These are phyloP conservation scores for Theonella swinhoei DNA, from an alignment of 37 sponge, comb jelly and placozoan genomes.

Conservation along the genomic window DNA sequence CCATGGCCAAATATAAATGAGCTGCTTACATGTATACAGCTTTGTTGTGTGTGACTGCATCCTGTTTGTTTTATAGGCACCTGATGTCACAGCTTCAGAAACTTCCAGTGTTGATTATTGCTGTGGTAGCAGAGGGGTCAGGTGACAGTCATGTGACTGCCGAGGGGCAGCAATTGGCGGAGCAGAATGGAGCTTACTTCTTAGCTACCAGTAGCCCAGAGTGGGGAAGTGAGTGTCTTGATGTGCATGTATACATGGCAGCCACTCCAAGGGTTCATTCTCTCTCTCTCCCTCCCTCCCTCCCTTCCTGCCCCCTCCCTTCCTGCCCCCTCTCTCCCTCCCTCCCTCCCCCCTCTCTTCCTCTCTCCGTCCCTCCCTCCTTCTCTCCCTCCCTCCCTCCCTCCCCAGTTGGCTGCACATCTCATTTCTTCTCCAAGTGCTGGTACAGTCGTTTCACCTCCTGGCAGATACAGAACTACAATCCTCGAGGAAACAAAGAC, in stretches of 20 bases:
- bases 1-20: too few relatives aligned
- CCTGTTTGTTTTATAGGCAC: too few relatives aligned
- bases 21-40: too few relatives aligned
- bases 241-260: background rate
- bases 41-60: too few relatives aligned
- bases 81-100: constrained; percentile 43
- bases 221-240: constrained; percentile 21
- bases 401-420: background rate
- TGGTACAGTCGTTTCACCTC: constrained; percentile 62
- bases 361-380: too few relatives aligned
- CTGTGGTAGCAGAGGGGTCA: constrained; percentile 30
- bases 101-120: constrained; percentile 40
- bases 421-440: constrained; percentile 48
- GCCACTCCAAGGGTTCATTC: too few relatives aligned
- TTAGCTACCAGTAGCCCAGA: constrained; percentile 6
- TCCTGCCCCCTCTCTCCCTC: background rate
- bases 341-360: too few relatives aligned
- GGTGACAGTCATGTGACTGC: constrained; percentile 23
- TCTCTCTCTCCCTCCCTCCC: background rate
- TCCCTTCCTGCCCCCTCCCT: too few relatives aligned
- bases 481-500: constrained; percentile 2
- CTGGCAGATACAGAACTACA: constrained; percentile 22
- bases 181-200: constrained; percentile 8
- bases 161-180: constrained; percentile 45
- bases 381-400: background rate